These are phyloP conservation scores for Dinoponera quadriceps DNA, from an alignment of 1,140 invertebrate genomes.

Conservation along the genomic window DNA sequence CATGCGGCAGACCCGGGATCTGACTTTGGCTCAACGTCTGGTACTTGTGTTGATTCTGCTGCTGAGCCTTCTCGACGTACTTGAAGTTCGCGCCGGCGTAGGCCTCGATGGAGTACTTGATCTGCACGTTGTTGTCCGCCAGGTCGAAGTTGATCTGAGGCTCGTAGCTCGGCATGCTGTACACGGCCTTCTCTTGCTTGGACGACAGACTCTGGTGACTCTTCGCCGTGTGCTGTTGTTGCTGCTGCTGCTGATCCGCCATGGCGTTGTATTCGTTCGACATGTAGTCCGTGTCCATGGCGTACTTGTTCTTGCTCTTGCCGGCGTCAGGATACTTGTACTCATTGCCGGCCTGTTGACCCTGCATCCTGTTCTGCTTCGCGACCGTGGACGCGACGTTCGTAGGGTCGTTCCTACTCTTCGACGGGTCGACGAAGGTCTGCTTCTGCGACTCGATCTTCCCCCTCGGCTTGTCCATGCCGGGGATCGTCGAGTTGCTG, in stretches of 20 bases:
- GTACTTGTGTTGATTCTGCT: slow-evolving; percentile 80
- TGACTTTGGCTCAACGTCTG: slow-evolving; percentile 75
- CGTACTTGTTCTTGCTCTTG: slow-evolving; percentile 81
- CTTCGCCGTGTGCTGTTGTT: slow-evolving; percentile 71
- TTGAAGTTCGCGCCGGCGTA: slow-evolving; percentile 81
- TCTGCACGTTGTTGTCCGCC: slow-evolving; percentile 64
- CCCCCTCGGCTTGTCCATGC: slow-evolving; percentile 78
- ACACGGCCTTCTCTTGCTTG: slow-evolving; percentile 79
- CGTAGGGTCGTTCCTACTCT: slow-evolving; percentile 74
- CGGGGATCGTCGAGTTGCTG: slow-evolving; percentile 53
- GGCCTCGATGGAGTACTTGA: slow-evolving; percentile 78
- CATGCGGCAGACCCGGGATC: slow-evolving; percentile 73
- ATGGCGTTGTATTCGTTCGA: slow-evolving; percentile 78
- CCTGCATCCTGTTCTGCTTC: slow-evolving; percentile 66
- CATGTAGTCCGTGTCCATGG: slow-evolving; percentile 80
- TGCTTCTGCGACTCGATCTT: slow-evolving; percentile 74
- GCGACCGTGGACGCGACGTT: slow-evolving; percentile 66
- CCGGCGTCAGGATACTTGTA: slow-evolving; percentile 77
- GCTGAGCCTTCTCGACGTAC: slow-evolving; percentile 78
- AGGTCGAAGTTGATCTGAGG: slow-evolving; percentile 79
- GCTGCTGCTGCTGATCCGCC: slow-evolving; percentile 76
- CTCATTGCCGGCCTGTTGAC: slow-evolving; percentile 65
- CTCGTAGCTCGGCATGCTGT: slow-evolving; percentile 78
- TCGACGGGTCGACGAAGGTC: slow-evolving; percentile 74
- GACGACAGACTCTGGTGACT: slow-evolving; percentile 71